Conservation (phyloP, 2,797 vertebrate species). For the Pseudotriccus pelzelni region DNA sequence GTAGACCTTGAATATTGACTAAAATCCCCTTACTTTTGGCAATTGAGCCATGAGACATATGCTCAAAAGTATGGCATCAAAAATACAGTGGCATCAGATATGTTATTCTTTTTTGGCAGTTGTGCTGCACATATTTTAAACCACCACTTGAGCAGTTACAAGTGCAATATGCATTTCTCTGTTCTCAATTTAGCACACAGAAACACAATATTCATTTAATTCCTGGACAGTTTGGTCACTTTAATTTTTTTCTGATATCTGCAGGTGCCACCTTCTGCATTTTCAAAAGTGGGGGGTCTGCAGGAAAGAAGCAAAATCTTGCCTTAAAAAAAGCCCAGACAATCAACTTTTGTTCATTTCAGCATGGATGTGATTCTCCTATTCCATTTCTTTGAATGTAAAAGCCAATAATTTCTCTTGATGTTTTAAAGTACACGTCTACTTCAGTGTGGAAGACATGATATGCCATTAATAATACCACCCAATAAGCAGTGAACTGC, state of each 20-base stretch:
- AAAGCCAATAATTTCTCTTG: background rate
- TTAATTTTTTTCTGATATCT: background rate
- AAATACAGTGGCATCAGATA: constrained; percentile 35
- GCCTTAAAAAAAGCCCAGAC: background rate
- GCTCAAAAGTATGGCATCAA: constrained; percentile 67
- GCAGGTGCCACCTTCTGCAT: background rate
- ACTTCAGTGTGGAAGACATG: background rate
- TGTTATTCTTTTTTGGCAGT: constrained; percentile 61
- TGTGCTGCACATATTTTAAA: constrained; percentile 49
- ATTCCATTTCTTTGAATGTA: background rate
- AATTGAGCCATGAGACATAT: constrained; percentile 71
- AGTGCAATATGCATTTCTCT: constrained; percentile 49
- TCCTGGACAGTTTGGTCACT: background rate
- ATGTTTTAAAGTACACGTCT: background rate
- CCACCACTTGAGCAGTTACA: constrained; percentile 61
- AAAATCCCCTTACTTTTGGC: constrained; percentile 71
- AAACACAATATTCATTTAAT: constrained; percentile 31
- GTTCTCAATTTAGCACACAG: constrained; percentile 4
- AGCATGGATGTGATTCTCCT: background rate
- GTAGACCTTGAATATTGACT: constrained; percentile 71
- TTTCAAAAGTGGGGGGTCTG: background rate
- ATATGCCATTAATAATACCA: background rate
- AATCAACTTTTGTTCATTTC: background rate
- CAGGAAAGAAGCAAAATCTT: background rate
- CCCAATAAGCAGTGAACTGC: background rate